Evolutionary conservation across 2,113 vertebrate species (phyloP).

Genomic region (Emydura subglobosa): DNA sequence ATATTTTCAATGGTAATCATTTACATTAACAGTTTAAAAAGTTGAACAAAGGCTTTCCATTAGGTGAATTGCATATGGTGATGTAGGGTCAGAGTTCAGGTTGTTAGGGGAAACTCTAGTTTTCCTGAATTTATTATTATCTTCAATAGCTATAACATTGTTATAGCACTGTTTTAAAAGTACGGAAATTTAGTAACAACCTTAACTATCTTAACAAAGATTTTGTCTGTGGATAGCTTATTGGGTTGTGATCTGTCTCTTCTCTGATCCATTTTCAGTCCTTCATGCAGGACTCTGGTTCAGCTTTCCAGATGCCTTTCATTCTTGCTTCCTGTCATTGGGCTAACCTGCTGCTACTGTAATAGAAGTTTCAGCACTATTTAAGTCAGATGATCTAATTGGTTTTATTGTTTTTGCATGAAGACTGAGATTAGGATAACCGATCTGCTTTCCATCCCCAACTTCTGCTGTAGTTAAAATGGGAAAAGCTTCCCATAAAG

Average conservation of each 20-base stretch:
- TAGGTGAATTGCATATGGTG: neutral
- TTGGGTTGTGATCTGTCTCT: neutral
- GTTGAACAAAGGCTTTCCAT: neutral
- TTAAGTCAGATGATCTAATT: neutral
- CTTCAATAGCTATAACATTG: neutral
- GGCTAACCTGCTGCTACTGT: neutral
- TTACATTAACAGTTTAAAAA: neutral
- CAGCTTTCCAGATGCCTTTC: neutral
- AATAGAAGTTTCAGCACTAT: neutral
- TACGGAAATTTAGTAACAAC: neutral
- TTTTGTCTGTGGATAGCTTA: neutral
- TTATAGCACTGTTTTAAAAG: neutral
- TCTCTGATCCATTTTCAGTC: neutral
- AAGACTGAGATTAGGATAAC: neutral
- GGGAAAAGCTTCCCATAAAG: neutral
- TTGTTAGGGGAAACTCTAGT: neutral
- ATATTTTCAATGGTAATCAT: neutral
- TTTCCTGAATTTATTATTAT: neutral
- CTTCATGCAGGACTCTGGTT: neutral
- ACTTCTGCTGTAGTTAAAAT: neutral
- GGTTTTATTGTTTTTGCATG: neutral
- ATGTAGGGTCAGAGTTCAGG: neutral
- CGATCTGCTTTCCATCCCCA: neutral
- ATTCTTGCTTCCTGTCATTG: neutral
- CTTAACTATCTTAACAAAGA: neutral